These are phyloP conservation scores for Lacanobia oleracea DNA, from an alignment of 2,888 invertebrate genomes.

Conservation along the genomic window DNA sequence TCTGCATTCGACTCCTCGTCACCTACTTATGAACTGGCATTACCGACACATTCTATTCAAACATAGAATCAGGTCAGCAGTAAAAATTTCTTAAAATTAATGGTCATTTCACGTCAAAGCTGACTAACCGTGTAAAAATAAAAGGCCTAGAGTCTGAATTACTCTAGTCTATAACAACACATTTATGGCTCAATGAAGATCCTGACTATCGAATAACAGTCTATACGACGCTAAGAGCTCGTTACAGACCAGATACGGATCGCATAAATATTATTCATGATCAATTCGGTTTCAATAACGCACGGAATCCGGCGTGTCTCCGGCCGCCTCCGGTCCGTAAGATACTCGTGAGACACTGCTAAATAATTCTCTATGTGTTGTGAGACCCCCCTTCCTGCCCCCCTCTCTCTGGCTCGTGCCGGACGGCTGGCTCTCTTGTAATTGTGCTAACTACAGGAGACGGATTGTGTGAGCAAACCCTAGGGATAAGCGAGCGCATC, in stretches of 20 bases:
- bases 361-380: constrained; percentile 77
- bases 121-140: background rate
- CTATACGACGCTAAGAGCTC: background rate
- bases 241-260: constrained; percentile 11
- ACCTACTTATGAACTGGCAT: too few relatives aligned
- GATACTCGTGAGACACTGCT: constrained; percentile 68
- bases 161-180: background rate
- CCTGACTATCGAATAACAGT: background rate
- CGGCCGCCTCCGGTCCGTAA: constrained; percentile 28
- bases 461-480: constrained; percentile 61
- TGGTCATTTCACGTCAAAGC: background rate
- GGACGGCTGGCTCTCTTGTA: constrained; percentile 46
- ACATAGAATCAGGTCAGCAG: background rate
- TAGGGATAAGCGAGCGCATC: constrained; percentile 49
- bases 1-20: too few relatives aligned
- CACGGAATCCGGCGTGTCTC: constrained; percentile 30
- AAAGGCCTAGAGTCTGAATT: background rate
- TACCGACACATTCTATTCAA: background rate
- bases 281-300: constrained; percentile 64
- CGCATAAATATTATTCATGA: constrained; percentile 66
- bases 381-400: background rate
- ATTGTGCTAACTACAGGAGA: constrained; percentile 68
- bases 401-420: background rate
- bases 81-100: background rate
- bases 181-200: background rate